Evolutionary conservation across 2,113 vertebrate species (phyloP).

Genomic region (Engystomops pustulosus): DNA sequence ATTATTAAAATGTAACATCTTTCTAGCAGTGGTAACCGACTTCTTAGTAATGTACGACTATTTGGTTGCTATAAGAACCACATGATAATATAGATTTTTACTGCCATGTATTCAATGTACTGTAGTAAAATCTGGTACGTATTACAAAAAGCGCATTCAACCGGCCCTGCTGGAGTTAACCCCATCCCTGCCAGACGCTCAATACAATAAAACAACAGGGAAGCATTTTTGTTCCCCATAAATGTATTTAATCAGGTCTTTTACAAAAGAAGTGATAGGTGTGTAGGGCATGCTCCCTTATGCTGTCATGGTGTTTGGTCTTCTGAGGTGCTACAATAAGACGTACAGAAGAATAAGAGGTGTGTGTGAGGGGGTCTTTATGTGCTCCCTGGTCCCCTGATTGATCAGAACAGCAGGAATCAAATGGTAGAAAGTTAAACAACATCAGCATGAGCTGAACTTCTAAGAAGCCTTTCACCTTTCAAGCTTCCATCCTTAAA

Average conservation of each 20-base stretch:
- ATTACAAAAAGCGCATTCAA: constrained; percentile 32
- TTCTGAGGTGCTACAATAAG: constrained; percentile 20
- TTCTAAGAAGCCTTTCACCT: constrained; percentile 79
- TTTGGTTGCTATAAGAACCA: constrained; percentile 39
- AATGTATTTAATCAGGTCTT: constrained; percentile 6
- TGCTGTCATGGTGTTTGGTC: constrained; percentile 4
- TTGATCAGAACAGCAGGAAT: constrained; percentile 77
- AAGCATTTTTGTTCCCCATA: not conserved
- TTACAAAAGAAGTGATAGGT: constrained; percentile 33
- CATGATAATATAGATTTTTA: constrained; percentile 45
- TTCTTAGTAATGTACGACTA: not conserved
- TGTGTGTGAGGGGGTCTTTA: constrained; percentile 62
- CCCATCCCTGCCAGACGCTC: not conserved
- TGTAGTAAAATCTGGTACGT: constrained; percentile 32
- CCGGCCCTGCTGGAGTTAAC: constrained; percentile 20
- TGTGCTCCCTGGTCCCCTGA: constrained; percentile 62
- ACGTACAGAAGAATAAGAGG: constrained; percentile 25
- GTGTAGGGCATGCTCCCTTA: not conserved
- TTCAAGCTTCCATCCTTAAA: constrained; percentile 77
- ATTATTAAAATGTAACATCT: constrained; percentile 37
- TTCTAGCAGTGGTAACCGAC: constrained; percentile 7
- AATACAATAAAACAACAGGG: constrained; percentile 17
- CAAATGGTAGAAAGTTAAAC: constrained; percentile 69
- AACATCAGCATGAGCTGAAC: constrained; percentile 73
- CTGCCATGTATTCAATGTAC: constrained; percentile 22